Conservation (phyloP, 2,888 invertebrate species). For the Plebejus melissa region DNA sequence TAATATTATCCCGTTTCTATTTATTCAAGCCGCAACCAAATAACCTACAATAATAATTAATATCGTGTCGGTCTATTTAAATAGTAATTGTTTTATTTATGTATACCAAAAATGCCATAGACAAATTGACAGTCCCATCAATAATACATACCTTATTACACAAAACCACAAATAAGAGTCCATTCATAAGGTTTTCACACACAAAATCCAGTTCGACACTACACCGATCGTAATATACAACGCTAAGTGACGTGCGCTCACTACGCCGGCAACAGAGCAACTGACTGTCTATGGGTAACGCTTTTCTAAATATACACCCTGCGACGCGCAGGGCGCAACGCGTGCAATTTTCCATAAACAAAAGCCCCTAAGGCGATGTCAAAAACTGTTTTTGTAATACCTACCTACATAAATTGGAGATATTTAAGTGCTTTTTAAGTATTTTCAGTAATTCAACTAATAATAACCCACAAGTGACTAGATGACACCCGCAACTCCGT, state of each 20-base stretch:
- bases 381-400: slow-evolving; percentile 70
- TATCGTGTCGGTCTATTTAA: neutral
- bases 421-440: neutral
- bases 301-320: slow-evolving; percentile 76
- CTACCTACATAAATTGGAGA: slow-evolving; percentile 67
- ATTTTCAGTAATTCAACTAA: too few relatives aligned
- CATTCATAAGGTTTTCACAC: slow-evolving; percentile 43
- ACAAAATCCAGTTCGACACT: slow-evolving; percentile 11
- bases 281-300: slow-evolving; percentile 57
- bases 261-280: slow-evolving; percentile 58
- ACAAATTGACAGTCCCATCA: neutral
- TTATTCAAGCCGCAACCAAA: neutral
- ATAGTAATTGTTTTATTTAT: neutral
- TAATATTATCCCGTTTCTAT: neutral
- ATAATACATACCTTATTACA: slow-evolving; percentile 52
- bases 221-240: neutral
- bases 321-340: slow-evolving; percentile 70
- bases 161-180: slow-evolving; percentile 52
- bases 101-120: neutral
- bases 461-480: too few relatives aligned
- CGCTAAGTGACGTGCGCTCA: slow-evolving; percentile 51
- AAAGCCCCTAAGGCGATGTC: slow-evolving; percentile 73
- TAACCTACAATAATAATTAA: neutral
- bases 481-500: too few relatives aligned
- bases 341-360: slow-evolving; percentile 77